A percentile compares a stretch with the other conserved stretches of the same genome.
Conservation (phyloP, 2,888 invertebrate species). For the Drosophila helvetica region DNA sequence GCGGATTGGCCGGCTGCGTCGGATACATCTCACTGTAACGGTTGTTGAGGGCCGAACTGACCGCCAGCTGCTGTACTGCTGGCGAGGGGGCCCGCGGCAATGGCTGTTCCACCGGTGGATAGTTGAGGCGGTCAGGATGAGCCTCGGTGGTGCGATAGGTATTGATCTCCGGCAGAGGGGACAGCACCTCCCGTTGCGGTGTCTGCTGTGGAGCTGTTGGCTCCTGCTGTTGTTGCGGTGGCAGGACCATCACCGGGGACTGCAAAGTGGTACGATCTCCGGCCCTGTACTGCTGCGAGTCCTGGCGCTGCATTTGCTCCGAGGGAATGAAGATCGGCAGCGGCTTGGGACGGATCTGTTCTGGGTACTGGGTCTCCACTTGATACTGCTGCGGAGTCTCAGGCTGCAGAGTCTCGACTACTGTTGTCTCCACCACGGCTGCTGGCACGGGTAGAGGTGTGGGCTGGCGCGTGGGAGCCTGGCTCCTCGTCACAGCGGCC, state of each 20-base stretch:
- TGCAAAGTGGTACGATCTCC: conserved; percentile 62
- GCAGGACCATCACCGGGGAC: conserved; percentile 62
- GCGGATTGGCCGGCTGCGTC: conserved; percentile 61
- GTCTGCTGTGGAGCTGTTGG: not conserved
- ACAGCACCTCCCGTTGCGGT: conserved; percentile 11
- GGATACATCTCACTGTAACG: conserved; percentile 79
- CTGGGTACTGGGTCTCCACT: conserved; percentile 47
- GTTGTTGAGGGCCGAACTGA: conserved; percentile 77
- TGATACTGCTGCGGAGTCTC: conserved; percentile 27
- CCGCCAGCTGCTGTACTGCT: conserved; percentile 71
- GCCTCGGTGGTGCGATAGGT: conserved; percentile 79
- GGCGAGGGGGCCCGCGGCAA: conserved; percentile 54
- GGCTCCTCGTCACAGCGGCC: conserved; percentile 13
- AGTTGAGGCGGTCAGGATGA: conserved; percentile 80
- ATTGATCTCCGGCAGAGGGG: conserved; percentile 51
- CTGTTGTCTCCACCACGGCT: conserved; percentile 9
- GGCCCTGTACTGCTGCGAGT: conserved; percentile 51
- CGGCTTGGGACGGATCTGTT: conserved; percentile 65
- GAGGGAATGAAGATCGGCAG: conserved; percentile 62
- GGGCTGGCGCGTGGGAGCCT: conserved; percentile 29
- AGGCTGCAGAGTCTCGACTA: conserved; percentile 18
- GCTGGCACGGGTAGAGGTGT: conserved; percentile 36
- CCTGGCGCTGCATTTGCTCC: conserved; percentile 58
- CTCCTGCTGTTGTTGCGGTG: conserved; percentile 43
- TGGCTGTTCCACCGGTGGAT: conserved; percentile 60